Percentiles rank a stretch among this genome's conserved stretches.
These are phyloP conservation scores for Drosophila cracens DNA, from an alignment of 2,888 invertebrate genomes.

Conservation along the genomic window DNA sequence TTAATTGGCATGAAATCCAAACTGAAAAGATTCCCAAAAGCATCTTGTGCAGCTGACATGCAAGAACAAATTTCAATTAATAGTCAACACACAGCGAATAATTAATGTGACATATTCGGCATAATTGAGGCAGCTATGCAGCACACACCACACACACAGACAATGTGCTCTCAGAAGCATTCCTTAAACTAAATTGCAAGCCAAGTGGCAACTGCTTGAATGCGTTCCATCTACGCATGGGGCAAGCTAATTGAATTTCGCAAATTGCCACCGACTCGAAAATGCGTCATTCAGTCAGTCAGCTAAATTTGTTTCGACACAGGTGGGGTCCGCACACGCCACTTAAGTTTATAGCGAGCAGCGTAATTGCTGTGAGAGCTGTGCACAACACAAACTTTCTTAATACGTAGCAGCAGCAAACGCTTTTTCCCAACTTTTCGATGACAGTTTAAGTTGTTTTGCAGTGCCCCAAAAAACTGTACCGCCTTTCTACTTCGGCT, in stretches of 20 bases:
- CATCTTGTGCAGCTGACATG: conserved; percentile 65
- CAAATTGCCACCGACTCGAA: conserved; percentile 50
- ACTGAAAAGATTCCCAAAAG: conserved; percentile 17
- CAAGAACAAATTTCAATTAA: conserved; percentile 77
- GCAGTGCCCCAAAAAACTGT: conserved; percentile 33
- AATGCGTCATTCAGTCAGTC: conserved; percentile 24
- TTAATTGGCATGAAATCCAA: conserved; percentile 69
- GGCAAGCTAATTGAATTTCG: conserved; percentile 66
- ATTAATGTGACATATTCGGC: conserved; percentile 79
- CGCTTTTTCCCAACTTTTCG: conserved; percentile 66
- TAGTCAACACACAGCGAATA: conserved; percentile 60
- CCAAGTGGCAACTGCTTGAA: conserved; percentile 69
- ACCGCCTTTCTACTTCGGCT: neutral
- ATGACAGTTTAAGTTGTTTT: conserved; percentile 79
- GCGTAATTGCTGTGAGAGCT: conserved; percentile 67
- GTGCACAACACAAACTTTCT: conserved; percentile 63
- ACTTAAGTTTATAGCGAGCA: conserved; percentile 63
- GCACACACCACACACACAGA: conserved; percentile 32
- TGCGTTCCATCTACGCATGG: conserved; percentile 48
- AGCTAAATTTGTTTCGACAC: conserved; percentile 21
- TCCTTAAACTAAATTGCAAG: conserved; percentile 63
- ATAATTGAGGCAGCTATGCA: conserved; percentile 72
- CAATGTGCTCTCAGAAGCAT: conserved; percentile 63
- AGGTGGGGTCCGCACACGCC: conserved; percentile 24
- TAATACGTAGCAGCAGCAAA: conserved; percentile 64